phyloP scores from a whole-genome alignment of 2,888 invertebrate species.

The Dryadula phaetusa region DNA sequence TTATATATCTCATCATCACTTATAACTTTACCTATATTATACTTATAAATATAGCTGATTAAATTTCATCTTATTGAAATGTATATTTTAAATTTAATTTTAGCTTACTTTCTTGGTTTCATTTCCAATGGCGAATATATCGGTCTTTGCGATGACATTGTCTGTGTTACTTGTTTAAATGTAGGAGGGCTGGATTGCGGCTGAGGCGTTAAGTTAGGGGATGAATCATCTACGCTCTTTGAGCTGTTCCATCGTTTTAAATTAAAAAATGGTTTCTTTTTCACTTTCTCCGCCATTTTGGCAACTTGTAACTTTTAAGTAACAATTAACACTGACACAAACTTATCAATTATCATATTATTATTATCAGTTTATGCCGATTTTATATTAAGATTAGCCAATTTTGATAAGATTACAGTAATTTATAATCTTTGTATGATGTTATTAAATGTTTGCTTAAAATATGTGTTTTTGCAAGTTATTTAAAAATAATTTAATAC shows the following conservation, averaged over 20 bases:
- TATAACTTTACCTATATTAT: no score
- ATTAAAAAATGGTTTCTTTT: conserved; percentile 69
- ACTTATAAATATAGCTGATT: no score
- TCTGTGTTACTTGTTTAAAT: conserved; percentile 48
- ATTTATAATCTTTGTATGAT: background rate
- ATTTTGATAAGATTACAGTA: conserved; percentile 45
- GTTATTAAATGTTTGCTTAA: conserved; percentile 8
- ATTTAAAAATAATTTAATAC: background rate
- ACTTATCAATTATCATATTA: conserved; percentile 34
- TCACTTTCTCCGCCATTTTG: conserved; percentile 70
- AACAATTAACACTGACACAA: conserved; percentile 38
- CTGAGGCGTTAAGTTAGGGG: conserved; percentile 43
- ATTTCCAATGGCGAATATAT: conserved; percentile 53
- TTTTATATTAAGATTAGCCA: conserved; percentile 44
- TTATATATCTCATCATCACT: no score
- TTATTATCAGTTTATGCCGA: conserved; percentile 44
- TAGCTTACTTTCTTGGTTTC: conserved; percentile 66
- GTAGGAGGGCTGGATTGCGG: conserved; percentile 44
- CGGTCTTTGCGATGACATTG: conserved; percentile 11
- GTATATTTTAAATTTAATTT: no score
- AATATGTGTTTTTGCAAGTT: background rate
- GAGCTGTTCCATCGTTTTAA: conserved; percentile 68
- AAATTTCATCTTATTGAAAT: no score
- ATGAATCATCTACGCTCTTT: conserved; percentile 51
- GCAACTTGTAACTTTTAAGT: conserved; percentile 27